Percentiles rank a stretch among this genome's conserved stretches.
Conservation (phyloP, 2,888 invertebrate genomes). For the Dorcus parallelipipedus region DNA sequence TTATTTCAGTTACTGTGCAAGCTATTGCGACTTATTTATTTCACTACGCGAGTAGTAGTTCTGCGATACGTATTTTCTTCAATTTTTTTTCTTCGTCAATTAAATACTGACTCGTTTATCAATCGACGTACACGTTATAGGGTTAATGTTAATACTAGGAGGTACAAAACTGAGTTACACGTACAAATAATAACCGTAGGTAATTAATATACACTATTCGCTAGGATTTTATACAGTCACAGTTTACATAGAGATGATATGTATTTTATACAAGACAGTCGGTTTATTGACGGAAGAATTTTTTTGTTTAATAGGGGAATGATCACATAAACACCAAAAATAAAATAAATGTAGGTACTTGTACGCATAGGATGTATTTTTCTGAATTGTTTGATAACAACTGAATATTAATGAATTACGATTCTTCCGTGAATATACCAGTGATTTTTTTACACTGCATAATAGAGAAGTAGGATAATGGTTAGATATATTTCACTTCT, state of each 20-base stretch:
- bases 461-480: neutral
- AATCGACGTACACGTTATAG: neutral
- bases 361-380: too few species aligned
- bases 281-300: neutral
- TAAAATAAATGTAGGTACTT: too few species aligned
- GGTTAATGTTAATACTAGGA: neutral
- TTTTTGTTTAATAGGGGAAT: neutral
- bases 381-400: too few species aligned
- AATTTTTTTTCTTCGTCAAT: too few species aligned
- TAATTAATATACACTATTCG: conserved; percentile 12
- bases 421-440: neutral
- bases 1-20: neutral
- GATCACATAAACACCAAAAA: too few species aligned
- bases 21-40: neutral
- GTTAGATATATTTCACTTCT: too few species aligned
- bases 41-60: neutral
- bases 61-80: neutral
- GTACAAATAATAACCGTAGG: conserved; percentile 15
- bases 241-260: conserved; percentile 22
- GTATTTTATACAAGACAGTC: conserved; percentile 17
- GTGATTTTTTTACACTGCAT: neutral
- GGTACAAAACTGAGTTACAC: conserved; percentile 14
- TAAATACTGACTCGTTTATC: neutral
- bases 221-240: conserved; percentile 22
- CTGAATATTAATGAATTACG: neutral